Conservation (phyloP, 1,140 invertebrate genomes). For the Ganaspis sp. region DNA sequence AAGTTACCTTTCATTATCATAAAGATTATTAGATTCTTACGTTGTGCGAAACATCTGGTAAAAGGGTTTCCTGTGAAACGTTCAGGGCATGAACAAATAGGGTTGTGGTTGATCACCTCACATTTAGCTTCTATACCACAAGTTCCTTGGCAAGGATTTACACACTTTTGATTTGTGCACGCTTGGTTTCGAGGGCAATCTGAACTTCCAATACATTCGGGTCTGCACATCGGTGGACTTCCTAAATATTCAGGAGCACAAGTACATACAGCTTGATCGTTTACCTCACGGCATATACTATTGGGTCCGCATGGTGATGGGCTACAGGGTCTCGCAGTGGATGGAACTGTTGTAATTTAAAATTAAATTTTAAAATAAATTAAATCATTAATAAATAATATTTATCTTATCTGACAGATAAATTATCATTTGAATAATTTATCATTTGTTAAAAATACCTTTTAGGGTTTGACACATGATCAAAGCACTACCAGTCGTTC, state of each 20-base stretch:
- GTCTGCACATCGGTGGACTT: slow-evolving; percentile 79
- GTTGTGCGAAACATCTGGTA: slow-evolving; percentile 58
- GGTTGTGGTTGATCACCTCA: slow-evolving; percentile 71
- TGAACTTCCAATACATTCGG: slow-evolving; percentile 75
- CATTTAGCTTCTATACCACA: slow-evolving; percentile 72
- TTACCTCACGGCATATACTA: slow-evolving; percentile 81
- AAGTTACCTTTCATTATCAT: neutral
- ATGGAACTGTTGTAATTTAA: slow-evolving; percentile 39
- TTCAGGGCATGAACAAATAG: slow-evolving; percentile 78
- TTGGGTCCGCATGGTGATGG: slow-evolving; percentile 86
- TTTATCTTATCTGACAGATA: neutral
- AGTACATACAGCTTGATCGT: slow-evolving; percentile 78
- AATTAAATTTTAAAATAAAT: neutral
- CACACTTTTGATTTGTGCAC: slow-evolving; percentile 72
- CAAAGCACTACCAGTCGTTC: slow-evolving; percentile 83
- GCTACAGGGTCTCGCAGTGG: slow-evolving; percentile 78
- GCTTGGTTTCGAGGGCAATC: slow-evolving; percentile 68
- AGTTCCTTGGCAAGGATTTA: slow-evolving; percentile 69
- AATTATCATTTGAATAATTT: neutral
- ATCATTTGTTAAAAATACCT: slow-evolving; percentile 46
- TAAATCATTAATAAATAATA: neutral
- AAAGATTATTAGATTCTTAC: slow-evolving; percentile 55
- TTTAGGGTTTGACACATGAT: slow-evolving; percentile 75
- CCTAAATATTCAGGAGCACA: slow-evolving; percentile 81
- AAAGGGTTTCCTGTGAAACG: slow-evolving; percentile 81